These are phyloP conservation scores for Tapirus indicus DNA, from an alignment of 2,797 vertebrate species.

Conservation along the genomic window DNA sequence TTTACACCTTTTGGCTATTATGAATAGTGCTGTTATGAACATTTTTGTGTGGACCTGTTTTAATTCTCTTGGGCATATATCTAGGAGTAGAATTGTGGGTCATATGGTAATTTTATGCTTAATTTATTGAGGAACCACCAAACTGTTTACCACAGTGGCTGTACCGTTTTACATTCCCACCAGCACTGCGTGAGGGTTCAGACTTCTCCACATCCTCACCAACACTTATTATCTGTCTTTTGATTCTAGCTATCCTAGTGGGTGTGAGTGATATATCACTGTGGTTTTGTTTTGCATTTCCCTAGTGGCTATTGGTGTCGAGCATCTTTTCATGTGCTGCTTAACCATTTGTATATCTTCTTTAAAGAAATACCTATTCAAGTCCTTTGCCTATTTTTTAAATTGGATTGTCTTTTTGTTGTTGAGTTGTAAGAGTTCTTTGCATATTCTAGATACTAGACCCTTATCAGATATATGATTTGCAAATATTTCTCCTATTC, in stretches of 20 bases:
- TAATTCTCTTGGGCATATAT: background rate
- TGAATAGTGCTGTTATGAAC: background rate
- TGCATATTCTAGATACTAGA: background rate
- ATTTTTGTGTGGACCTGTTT: slow-evolving; percentile 11
- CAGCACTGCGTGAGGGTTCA: background rate
- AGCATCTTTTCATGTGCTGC: background rate
- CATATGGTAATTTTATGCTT: background rate
- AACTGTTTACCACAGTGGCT: background rate
- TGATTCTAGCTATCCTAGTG: background rate
- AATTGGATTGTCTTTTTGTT: background rate
- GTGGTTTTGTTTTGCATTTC: background rate
- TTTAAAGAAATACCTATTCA: background rate
- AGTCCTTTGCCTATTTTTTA: background rate
- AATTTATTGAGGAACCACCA: slow-evolving; percentile 14
- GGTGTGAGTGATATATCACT: background rate
- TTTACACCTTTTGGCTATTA: background rate
- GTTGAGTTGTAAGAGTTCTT: background rate
- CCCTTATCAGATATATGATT: background rate
- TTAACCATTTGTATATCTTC: background rate
- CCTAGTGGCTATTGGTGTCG: background rate
- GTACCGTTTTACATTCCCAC: background rate
- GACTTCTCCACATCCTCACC: background rate
- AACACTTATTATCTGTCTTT: background rate
- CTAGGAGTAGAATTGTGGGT: background rate
- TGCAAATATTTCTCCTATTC: background rate